Base-by-base conservation (phyloP, 2,888 invertebrate genomes). In the Macropis europaea region DNA sequence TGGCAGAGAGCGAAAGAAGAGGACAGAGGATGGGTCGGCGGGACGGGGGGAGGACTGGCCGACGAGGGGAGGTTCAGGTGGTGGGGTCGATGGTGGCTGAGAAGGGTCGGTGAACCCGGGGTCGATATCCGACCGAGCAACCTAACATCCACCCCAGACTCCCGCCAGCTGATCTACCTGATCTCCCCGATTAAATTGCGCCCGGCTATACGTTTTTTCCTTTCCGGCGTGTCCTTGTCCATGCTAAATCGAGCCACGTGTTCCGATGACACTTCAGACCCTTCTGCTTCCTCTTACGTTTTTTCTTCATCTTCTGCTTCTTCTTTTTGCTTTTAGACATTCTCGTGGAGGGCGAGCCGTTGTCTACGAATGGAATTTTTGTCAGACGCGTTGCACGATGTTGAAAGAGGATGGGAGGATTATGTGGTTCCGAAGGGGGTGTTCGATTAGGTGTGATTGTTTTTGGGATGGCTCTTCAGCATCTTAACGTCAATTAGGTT, bases 61-160 rank as follows among this genome's bases (percentile, higher is more conserved):
- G 66, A 43, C 64, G 77, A 74, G 74, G 73, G 75, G 76, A 74
- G 77, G 77, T 54, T 83, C 81, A 83, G 69, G 75, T 81, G 73
- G 76, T 72, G 73, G 80, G 79, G 77, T 82, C 77, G 82, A 81
- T 70, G 82, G 82, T 81, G 82, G 85, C 81, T 78, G 78, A 76
- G 83, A 85, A 84, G 84, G 87, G 86, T 87, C 86, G 85, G 76
- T 81, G 87, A 88, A 84, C 88, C 78, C 84, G 60, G 85, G 88
- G 88, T 88, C 88, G 88, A 88, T 88, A 88, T 77, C 88, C 87
- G 76, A 82, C 73, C 77, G 73, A 76, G 75, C 82, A 79, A 79
- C 76, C 84, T 73, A 78, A 77, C 83, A 79, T 82, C 83, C 82
- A 84, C 84, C 82, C 85, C 82, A 77, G 84, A 79, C 82, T 82